Percentiles rank a stretch among this genome's conserved stretches.
These are phyloP conservation scores for Xylocopa sonorina DNA, from an alignment of 1,140 invertebrate species.

Conservation along the genomic window DNA sequence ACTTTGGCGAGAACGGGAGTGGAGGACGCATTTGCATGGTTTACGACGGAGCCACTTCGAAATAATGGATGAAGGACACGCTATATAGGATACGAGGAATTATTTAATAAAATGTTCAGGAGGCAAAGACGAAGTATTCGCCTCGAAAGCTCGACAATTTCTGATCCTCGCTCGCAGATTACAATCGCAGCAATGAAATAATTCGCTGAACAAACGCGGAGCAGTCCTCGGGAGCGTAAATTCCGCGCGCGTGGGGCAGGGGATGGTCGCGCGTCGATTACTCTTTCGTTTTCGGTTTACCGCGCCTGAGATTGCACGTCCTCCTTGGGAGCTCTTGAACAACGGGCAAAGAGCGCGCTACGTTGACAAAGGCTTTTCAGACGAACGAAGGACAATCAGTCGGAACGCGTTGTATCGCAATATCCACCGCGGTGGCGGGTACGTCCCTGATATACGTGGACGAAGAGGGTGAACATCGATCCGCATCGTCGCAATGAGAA, in stretches of 20 bases:
- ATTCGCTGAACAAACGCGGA: background rate
- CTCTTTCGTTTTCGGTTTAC: constrained; percentile 18
- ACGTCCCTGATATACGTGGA: background rate
- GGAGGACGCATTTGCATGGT: background rate
- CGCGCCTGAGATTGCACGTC: constrained; percentile 7
- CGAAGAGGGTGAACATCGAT: constrained; percentile 30
- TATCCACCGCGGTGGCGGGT: constrained; percentile 8
- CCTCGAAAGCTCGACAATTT: too few relatives aligned
- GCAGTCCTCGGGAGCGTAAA: background rate
- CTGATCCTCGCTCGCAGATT: too few relatives aligned
- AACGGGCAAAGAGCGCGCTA: background rate
- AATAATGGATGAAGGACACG: too few relatives aligned
- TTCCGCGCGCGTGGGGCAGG: too few relatives aligned
- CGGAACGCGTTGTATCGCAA: constrained; percentile 37
- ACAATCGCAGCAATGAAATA: background rate
- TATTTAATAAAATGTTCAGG: too few relatives aligned
- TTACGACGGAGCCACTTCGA: too few relatives aligned
- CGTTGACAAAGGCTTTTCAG: constrained; percentile 36
- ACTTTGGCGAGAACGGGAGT: background rate
- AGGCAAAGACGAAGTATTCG: too few relatives aligned
- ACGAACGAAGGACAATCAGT: constrained; percentile 38
- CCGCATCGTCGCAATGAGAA: constrained; percentile 36
- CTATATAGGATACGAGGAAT: too few relatives aligned
- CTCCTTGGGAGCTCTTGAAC: background rate
- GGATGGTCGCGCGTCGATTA: constrained; percentile 1